A percentile compares a stretch with the other conserved stretches of the same genome.
These are phyloP conservation scores for Drosophila yooni DNA, from an alignment of 2,888 invertebrate species.

Conservation along the genomic window DNA sequence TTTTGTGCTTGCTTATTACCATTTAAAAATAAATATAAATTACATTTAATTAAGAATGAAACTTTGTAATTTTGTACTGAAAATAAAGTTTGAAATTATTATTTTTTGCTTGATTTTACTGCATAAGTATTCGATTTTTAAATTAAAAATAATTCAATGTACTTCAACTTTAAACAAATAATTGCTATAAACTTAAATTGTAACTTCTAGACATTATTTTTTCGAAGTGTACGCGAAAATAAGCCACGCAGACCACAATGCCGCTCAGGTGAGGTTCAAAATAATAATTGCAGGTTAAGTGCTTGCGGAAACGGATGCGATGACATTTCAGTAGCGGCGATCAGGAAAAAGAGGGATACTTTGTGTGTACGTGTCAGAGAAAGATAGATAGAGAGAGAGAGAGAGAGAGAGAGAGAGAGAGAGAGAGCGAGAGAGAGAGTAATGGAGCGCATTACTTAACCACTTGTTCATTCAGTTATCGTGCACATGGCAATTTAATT, in stretches of 20 bases:
- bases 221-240: constrained; percentile 9
- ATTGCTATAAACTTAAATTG: background rate
- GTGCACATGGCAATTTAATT: constrained; percentile 74
- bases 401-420: background rate
- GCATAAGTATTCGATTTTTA: background rate
- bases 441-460: background rate
- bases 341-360: background rate
- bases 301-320: constrained; percentile 43
- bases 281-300: constrained; percentile 55
- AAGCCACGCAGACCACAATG: constrained; percentile 21
- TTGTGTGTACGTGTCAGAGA: too few relatives aligned
- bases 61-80: background rate
- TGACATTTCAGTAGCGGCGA: constrained; percentile 20
- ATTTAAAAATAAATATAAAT: background rate
- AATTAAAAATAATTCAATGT: background rate
- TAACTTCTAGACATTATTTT: background rate
- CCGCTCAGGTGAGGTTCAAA: constrained; percentile 27
- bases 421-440: background rate
- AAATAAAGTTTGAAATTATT: background rate
- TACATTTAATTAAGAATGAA: background rate
- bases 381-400: too few relatives aligned
- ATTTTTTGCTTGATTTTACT: background rate
- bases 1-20: background rate
- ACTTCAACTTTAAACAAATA: background rate
- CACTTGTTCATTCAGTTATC: constrained; percentile 50